Base-by-base conservation (phyloP, 2,888 invertebrate species). In the Cerceris rybyensis region DNA sequence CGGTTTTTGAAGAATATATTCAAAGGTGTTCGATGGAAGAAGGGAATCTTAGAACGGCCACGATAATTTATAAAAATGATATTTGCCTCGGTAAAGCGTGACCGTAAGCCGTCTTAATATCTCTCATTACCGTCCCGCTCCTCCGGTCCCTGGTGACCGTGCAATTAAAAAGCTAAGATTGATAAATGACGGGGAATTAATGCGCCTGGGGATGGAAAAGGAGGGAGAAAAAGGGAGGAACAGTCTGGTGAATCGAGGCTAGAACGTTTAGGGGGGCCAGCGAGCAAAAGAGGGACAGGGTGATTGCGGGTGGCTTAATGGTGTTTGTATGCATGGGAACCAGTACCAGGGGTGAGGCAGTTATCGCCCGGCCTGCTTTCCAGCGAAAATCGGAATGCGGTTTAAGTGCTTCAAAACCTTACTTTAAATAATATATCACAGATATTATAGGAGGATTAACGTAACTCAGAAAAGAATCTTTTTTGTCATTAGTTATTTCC, bases 231-330 rank as follows among this genome's bases (percentile, higher is more conserved):
- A 60, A 65, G 70, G 70, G 69, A 73, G 57, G 76, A 75, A 64
- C 71, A 70, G 50, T 28, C 43, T 46, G 59, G 75, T 64, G 80
- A 75, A 76, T 80, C 75, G 83, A 76, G 80, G 78, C 75, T 79
- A 81, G 71, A 75, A 78, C 80, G 75, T 79, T 78, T 77, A 79
- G 76, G 80, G 84, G 83, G 78, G 74, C 42, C 78, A 55, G 70
- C 91, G 83, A 74, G 74, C 70, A 65, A 75, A 80, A 76, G 91
- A 90, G 91, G 92, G 91, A 91, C 92, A 87, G 94, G 94, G 94
- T 93, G 94, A 94, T 94, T 94, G 94, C 93, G 89, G 89, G 89
- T 90, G 89, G 90, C 89, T 90, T 90, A 89, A 90, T 90, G 89
- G 90, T 89, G 89, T 90, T 90, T 90, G 89, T 90, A 90, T 90